These are phyloP conservation scores for Psephotus haematonotus DNA, from an alignment of 2,113 vertebrate species.

Conservation along the genomic window DNA sequence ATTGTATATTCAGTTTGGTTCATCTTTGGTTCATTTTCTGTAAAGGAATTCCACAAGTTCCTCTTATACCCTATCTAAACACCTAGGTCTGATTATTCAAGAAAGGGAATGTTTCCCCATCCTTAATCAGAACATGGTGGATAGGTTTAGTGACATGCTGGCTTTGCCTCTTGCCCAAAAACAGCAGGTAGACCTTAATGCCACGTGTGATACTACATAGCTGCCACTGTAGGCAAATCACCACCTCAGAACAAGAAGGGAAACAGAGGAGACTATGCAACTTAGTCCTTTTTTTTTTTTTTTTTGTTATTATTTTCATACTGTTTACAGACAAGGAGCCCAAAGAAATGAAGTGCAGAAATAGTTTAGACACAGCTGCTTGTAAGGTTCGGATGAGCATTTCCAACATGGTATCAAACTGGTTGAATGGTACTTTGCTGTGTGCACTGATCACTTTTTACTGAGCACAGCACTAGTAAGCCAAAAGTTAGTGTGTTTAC, in stretches of 20 bases:
- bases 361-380: background rate
- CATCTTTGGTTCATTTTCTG: background rate
- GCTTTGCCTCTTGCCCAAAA: background rate
- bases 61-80: background rate
- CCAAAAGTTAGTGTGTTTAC: background rate
- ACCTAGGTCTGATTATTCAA: background rate
- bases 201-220: background rate
- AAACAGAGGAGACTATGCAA: background rate
- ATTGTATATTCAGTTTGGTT: background rate
- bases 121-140: background rate
- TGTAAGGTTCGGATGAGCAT: background rate
- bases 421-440: background rate
- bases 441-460: background rate
- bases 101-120: background rate
- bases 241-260: background rate
- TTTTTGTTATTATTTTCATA: slow-evolving; percentile 5
- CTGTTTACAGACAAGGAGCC: background rate
- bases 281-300: background rate
- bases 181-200: background rate
- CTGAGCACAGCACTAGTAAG: background rate
- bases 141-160: background rate
- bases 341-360: background rate
- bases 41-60: background rate
- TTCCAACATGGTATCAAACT: background rate
- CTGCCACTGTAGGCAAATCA: slow-evolving; percentile 22